phyloP scores from a whole-genome alignment of 2,888 invertebrate genomes.

The Netelia inedita region DNA sequence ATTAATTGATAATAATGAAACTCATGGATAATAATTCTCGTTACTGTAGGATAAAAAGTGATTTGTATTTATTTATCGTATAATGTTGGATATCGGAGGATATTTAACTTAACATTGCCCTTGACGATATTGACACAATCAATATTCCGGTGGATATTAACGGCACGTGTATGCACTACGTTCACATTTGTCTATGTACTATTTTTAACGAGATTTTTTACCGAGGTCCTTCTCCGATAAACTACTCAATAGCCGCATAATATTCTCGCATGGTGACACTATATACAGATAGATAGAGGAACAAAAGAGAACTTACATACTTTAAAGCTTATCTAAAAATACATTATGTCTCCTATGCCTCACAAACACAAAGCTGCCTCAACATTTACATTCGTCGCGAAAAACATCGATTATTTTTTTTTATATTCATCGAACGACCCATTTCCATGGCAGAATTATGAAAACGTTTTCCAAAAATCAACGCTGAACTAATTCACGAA shows the following conservation, averaged over 20 bases:
- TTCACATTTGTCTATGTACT: conserved; percentile 23
- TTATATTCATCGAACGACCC: too few species aligned
- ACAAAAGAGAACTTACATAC: background rate
- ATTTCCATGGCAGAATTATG: too few species aligned
- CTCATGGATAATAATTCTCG: too few species aligned
- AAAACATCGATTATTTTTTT: too few species aligned
- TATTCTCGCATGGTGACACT: conserved; percentile 8
- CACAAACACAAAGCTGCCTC: conserved; percentile 5
- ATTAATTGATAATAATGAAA: too few species aligned
- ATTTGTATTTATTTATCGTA: too few species aligned
- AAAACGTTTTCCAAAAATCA: too few species aligned
- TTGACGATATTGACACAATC: conserved; percentile 34
- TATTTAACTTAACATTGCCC: background rate
- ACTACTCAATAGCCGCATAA: conserved; percentile 34
- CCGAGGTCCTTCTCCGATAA: conserved; percentile 7
- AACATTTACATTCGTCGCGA: too few species aligned
- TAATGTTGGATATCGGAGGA: too few species aligned
- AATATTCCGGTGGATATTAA: conserved; percentile 46
- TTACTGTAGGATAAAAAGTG: too few species aligned
- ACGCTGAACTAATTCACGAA: too few species aligned
- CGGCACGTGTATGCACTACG: conserved; percentile 7
- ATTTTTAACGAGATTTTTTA: conserved; percentile 4
- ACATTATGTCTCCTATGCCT: background rate
- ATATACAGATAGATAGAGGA: background rate
- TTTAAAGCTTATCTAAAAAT: conserved; percentile 32